These are phyloP conservation scores for Siderastrea siderea DNA, from an alignment of 92 coral and sea anemone species.

Conservation along the genomic window DNA sequence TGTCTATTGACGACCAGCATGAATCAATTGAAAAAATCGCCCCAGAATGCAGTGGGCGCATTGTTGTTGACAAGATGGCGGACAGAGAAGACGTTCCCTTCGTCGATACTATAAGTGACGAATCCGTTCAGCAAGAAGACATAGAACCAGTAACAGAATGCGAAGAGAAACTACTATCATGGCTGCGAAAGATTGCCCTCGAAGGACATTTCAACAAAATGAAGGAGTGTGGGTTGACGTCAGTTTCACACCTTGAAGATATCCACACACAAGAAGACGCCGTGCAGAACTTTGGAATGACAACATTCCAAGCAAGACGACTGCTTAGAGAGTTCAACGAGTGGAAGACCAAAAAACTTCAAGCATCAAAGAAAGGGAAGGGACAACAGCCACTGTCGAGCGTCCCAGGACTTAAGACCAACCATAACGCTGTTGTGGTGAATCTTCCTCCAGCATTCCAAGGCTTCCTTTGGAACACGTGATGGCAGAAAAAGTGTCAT, in stretches of 20 bases:
- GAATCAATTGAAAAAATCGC: background rate
- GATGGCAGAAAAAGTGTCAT: constrained; percentile 38
- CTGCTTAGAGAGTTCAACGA: constrained; percentile 55
- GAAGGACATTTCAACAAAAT: constrained; percentile 23
- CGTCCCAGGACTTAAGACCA: constrained; percentile 17
- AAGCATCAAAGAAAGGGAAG: constrained; percentile 22
- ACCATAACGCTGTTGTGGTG: constrained; percentile 54
- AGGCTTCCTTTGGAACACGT: constrained; percentile 13
- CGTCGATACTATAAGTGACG: constrained; percentile 5
- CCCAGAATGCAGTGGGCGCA: constrained; percentile 18
- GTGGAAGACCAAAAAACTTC: constrained; percentile 33
- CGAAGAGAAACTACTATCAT: constrained; percentile 5
- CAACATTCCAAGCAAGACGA: constrained; percentile 62
- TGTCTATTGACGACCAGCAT: background rate
- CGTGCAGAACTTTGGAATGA: constrained; percentile 46
- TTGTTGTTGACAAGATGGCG: constrained; percentile 35
- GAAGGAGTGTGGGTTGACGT: constrained; percentile 50
- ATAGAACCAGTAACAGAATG: background rate
- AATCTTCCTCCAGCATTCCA: constrained; percentile 50
- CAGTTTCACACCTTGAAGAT: constrained; percentile 47
- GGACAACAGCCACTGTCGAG: constrained; percentile 20
- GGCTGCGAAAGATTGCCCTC: constrained; percentile 29
- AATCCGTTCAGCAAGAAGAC: background rate
- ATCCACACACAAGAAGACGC: constrained; percentile 43
- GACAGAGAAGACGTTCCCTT: constrained; percentile 13